Base-by-base conservation (phyloP, 2,797 vertebrate species). In the Acridotheres tristis region DNA sequence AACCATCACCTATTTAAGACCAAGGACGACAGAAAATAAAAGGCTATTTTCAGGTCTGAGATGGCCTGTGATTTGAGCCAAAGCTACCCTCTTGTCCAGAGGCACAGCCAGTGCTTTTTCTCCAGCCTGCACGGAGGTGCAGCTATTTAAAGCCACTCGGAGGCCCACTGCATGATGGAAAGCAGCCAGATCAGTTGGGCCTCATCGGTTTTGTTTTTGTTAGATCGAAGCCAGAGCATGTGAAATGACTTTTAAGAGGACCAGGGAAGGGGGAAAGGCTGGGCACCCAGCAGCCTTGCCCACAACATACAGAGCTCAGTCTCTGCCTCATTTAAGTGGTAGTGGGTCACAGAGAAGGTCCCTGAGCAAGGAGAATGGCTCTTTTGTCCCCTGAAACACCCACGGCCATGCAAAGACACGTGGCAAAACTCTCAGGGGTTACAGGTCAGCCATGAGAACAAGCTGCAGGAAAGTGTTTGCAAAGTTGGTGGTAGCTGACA, bases 131-230 rank as follows among this genome's bases (percentile, higher is more conserved):
- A 82, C 12, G 3, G 93, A 91, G 94, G 89, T 95, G 68, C 88
- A 90, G 90, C 91, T 97, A 96, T 96, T 96, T 96, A 96, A 96
- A 96, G 90, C 47, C 59, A 54, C 76, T 94, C 25, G 1, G 91
- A 96, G 96, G 80, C 85, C 87, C 88, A 40, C 36, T 57, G 47
- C 79, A 74, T 81, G 76, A 86, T 89, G 94, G 97, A 97, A 88
- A 85, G 85, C 43, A 95, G 94, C 77, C 93, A 94, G 74, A 95
- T 97, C 97, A 95, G 67, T 87, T 65, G 92, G 93, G 93, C 93
- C 76, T 80, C 74, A 88, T 93, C 62, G 2, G 85, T 78, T 87
- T 65, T 89, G 63, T 78, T 88, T 94, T 97, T 71, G 18, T 93
- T 95, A 97, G 91, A 90, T 81, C 53, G 27, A 81, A 96, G 95